Base-by-base conservation (phyloP, 2,888 invertebrate species). In the Autographa gamma region DNA sequence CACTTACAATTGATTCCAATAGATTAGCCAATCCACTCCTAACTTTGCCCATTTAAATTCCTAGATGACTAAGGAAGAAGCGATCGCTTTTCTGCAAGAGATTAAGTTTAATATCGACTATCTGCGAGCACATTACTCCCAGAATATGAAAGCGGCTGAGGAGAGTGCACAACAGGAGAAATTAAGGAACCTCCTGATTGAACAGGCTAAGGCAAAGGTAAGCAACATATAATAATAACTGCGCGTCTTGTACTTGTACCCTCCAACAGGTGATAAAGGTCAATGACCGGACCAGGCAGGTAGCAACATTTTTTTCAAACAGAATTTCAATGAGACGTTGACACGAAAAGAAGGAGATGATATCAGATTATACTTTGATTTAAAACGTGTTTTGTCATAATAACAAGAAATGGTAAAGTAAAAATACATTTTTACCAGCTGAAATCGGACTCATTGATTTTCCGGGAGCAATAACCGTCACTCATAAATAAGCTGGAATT, bases 61-160 rank as follows among this genome's bases (percentile, higher is more conserved):
- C 0, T 86, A 98, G 98, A 97, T 98, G 96, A 95, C 96, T 14
- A 96, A 97, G 63, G 97, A 97, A 89, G 97, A 97, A 88, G 98
- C 98, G 1, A 96, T 98, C 60, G 96, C 96, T 59, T 98, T 97
- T 89, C 92, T 98, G 25, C 97, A 97, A 89, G 97, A 97, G 87
- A 97, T 98, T 82, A 97, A 97, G 86, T 96, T 97, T 85, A 97
- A 97, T 81, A 96, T 98, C 85, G 97, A 97, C 81, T 97, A 97
- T 86, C 93, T 98, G 69, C 97, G 97, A 80, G 96, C 96, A 16
- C 97, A 97, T 87, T 97, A 97, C 89, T 90, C 96, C 0, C 96
- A 96, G 81, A 93, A 91, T 77, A 68, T 93, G 67, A 94, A 95
- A 66, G 91, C 93, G 5, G 91, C 92, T 0, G 92, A 95, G 64